phyloP scores from a whole-genome alignment of 2,113 vertebrate species.

The Jaculus jaculus region DNA sequence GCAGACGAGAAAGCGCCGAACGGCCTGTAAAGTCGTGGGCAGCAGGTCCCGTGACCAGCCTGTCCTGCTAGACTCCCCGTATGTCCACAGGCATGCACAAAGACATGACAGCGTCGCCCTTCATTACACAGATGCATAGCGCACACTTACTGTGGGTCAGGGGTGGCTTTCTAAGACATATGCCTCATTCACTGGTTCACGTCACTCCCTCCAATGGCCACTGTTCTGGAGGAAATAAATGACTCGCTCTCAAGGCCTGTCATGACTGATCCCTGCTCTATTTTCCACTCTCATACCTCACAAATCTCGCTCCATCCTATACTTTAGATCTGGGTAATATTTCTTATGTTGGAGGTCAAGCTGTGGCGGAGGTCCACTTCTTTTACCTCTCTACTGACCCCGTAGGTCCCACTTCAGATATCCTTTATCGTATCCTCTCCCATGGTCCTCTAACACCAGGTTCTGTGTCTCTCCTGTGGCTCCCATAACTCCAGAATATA shows the following conservation, averaged over 20 bases:
- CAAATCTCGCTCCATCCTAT: neutral
- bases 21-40: rapidly evolving
- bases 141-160: neutral
- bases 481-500: neutral
- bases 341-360: too few relatives aligned
- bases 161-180: neutral
- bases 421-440: neutral
- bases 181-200: neutral
- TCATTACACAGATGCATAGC: rapidly evolving
- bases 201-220: neutral
- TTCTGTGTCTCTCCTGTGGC: neutral
- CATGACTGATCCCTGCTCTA: rapidly evolving
- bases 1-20: neutral
- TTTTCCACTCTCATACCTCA: neutral
- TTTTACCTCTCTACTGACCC: neutral
- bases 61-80: neutral
- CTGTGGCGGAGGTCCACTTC: neutral
- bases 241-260: neutral
- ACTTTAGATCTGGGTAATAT: neutral
- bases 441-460: too few relatives aligned
- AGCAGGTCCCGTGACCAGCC: rapidly evolving
- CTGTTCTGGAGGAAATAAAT: neutral
- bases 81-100: rapidly evolving
- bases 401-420: neutral
- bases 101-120: too few relatives aligned